These are phyloP conservation scores for Xestoiulus laeticollis DNA, from an alignment of 2,888 invertebrate species.

Conservation along the genomic window DNA sequence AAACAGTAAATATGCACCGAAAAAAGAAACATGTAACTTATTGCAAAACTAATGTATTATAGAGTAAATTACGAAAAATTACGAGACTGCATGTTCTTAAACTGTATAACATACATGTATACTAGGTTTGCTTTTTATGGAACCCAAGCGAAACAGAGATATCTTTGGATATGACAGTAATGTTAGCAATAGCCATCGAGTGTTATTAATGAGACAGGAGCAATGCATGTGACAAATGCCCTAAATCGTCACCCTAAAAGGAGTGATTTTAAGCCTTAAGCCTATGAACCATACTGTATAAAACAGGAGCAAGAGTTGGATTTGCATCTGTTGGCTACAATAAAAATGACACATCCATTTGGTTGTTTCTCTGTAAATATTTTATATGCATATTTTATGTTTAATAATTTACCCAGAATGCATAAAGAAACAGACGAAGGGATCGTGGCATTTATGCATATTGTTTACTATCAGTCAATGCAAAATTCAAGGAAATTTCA, in stretches of 20 bases:
- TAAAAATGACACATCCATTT: not conserved
- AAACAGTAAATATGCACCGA: too few species aligned
- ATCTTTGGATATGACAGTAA: conserved; percentile 43
- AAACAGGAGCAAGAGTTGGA: not conserved
- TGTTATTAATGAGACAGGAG: conserved; percentile 30
- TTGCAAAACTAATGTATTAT: too few species aligned
- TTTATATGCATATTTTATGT: not conserved
- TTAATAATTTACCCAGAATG: not conserved
- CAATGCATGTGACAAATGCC: conserved; percentile 16
- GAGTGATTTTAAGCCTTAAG: not conserved
- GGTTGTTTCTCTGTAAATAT: not conserved
- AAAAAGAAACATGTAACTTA: too few species aligned
- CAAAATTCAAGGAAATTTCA: too few species aligned
- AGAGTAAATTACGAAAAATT: too few species aligned
- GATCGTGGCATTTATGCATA: not conserved
- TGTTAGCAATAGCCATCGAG: conserved; percentile 27
- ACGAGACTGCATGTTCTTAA: not conserved
- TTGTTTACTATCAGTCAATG: not conserved
- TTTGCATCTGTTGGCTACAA: not conserved
- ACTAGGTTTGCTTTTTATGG: not conserved
- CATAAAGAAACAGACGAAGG: not conserved
- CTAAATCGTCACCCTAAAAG: not conserved
- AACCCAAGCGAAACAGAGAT: not conserved
- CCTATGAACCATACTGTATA: not conserved
- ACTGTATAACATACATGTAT: not conserved